Evolutionary conservation across 1,140 invertebrate species (phyloP).

Genomic region (Sinella curviseta): DNA sequence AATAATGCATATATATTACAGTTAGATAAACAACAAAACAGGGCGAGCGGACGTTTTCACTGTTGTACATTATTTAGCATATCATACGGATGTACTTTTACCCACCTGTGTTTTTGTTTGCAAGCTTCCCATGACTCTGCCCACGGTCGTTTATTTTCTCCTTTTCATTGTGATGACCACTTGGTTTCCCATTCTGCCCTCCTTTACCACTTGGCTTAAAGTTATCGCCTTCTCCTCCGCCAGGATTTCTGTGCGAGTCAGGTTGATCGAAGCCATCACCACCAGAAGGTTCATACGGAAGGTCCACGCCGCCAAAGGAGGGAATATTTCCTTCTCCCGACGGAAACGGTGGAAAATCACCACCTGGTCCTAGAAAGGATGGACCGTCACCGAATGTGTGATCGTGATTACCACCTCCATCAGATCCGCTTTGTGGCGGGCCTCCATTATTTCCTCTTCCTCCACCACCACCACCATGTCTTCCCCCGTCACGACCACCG

Average conservation of each 20-base stretch:
- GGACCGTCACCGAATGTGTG: background rate
- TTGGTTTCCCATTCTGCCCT: slow-evolving; percentile 27
- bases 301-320: background rate
- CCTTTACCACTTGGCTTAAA: background rate
- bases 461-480: background rate
- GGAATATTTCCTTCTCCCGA: background rate
- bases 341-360: slow-evolving; percentile 15
- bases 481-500: background rate
- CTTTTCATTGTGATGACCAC: background rate
- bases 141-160: background rate
- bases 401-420: background rate
- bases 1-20: too few relatives aligned
- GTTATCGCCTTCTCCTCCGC: background rate
- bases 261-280: background rate
- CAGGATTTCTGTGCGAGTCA: background rate
- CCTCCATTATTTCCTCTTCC: background rate
- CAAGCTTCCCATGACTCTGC: background rate
- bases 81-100: too few relatives aligned
- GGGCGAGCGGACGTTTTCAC: too few relatives aligned
- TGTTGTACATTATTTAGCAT: too few relatives aligned
- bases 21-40: too few relatives aligned
- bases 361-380: background rate
- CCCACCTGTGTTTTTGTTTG: background rate
- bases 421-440: background rate
- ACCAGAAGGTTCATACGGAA: background rate